Base-by-base conservation (phyloP, 2,888 invertebrate genomes). In the Parnassius mnemosyne region DNA sequence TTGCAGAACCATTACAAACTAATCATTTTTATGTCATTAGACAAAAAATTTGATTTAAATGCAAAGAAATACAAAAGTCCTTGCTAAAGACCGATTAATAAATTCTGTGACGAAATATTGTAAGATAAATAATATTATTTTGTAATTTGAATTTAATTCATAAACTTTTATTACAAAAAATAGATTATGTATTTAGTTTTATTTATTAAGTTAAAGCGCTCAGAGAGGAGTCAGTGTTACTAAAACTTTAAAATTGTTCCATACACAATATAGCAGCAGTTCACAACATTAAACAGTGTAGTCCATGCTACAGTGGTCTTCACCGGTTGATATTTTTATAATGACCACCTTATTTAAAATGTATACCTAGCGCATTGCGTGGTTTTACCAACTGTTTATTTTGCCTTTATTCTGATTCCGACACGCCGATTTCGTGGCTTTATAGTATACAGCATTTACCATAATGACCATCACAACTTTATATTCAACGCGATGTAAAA, bases 341-440 rank as follows among this genome's bases (percentile, higher is more conserved):
- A 87, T 84, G 80, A 75, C 76, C 67, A 69, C 72, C 72, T 84
- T 83, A 81, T 80, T 79, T 76, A 77, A 78, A 78, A 68, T 68
- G 71, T 71, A 69, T 71, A 69, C 68, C 71, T 81, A 76, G 71
- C 77, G 77, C 80, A 78, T 80, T 76, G 74, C 76, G 71, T 73
- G 80, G 77, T 81, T 84, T 76, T 76, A 84, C 81, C 78, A 72
- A 85, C 84, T 88, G 89, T 90, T 89, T 89, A 89, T 89, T 89
- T 85, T 86, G 79, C 86, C 87, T 89, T 89, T 89, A 89, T 87
- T 83, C 79, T 84, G 80, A 87, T 88, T 88, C 90, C 84, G 87
- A 87, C 85, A 88, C 85, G 84, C 80, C 87, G 90, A 89, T 89
- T 90, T 90, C 81, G 89, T 90, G 90, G 90, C 88, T 89, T 87